Evolutionary conservation across 2,888 invertebrate species (phyloP).

Genomic region (Strigamia transsilvanica): DNA sequence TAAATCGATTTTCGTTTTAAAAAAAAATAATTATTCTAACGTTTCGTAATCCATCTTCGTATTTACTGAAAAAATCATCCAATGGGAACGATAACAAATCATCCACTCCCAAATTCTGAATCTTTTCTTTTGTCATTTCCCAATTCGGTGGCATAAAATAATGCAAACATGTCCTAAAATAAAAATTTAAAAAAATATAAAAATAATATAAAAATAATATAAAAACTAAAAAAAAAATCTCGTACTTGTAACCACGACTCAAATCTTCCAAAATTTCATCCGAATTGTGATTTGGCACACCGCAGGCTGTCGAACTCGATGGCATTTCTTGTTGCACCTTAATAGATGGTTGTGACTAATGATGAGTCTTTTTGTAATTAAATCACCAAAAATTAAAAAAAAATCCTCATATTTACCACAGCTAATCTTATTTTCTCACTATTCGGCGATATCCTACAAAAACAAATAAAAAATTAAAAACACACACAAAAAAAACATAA

Average conservation of each 20-base stretch:
- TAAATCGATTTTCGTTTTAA: not conserved
- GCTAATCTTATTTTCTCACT: not conserved
- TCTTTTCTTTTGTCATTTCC: constrained; percentile 24
- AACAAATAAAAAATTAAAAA: not conserved
- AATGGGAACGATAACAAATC: constrained; percentile 46
- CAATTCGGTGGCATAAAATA: constrained; percentile 52
- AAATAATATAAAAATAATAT: not conserved
- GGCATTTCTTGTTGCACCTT: constrained; percentile 33
- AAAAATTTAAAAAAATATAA: not conserved
- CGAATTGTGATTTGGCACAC: not conserved
- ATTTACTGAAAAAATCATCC: constrained; percentile 52
- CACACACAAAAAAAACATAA: not conserved
- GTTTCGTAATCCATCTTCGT: constrained; percentile 50
- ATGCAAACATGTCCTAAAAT: constrained; percentile 53
- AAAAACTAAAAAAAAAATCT: not conserved
- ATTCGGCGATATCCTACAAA: not conserved
- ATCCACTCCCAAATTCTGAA: not conserved
- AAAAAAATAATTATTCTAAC: not conserved
- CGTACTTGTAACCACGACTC: constrained; percentile 1
- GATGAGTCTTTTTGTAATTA: not conserved
- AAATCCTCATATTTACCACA: not conserved
- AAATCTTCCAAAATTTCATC: not conserved
- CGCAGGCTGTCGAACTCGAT: constrained; percentile 42
- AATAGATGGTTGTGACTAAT: not conserved
- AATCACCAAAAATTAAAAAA: not conserved